These are phyloP conservation scores for Caranx melampygus DNA, from an alignment of 2,113 vertebrate genomes.

Conservation along the genomic window DNA sequence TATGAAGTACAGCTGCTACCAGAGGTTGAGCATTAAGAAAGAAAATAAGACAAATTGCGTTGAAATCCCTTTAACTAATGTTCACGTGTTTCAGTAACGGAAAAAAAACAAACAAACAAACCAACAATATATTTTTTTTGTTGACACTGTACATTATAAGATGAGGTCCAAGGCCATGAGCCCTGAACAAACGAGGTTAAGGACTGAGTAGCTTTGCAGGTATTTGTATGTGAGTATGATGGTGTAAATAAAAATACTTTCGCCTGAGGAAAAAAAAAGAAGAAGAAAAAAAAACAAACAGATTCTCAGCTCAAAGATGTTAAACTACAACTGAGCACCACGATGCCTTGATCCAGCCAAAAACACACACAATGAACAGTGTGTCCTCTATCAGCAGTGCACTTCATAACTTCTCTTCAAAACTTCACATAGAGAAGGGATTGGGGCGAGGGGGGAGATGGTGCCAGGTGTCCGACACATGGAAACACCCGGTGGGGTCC, in stretches of 20 bases:
- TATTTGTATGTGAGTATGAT: not conserved
- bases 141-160: not conserved
- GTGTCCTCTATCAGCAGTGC: not conserved
- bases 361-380: slow-evolving; percentile 18
- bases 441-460: slow-evolving; percentile 1
- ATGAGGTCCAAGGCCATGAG: not conserved
- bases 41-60: not conserved
- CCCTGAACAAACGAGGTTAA: not conserved
- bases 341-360: slow-evolving; percentile 63
- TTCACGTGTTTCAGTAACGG: slow-evolving; percentile 45
- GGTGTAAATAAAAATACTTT: not conserved
- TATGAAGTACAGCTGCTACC: slow-evolving; percentile 20
- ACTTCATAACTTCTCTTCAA: slow-evolving; percentile 7
- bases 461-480: not conserved
- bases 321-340: not conserved
- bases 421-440: slow-evolving; percentile 36
- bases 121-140: not conserved
- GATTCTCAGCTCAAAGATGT: too few relatives aligned
- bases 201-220: not conserved
- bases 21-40: not conserved
- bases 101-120: not conserved
- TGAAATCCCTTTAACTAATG: not conserved
- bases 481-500: not conserved
- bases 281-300: too few relatives aligned
- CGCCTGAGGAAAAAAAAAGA: not conserved